Conservation (phyloP, 2,797 vertebrate species). For the Pangasius larnaudii region DNA sequence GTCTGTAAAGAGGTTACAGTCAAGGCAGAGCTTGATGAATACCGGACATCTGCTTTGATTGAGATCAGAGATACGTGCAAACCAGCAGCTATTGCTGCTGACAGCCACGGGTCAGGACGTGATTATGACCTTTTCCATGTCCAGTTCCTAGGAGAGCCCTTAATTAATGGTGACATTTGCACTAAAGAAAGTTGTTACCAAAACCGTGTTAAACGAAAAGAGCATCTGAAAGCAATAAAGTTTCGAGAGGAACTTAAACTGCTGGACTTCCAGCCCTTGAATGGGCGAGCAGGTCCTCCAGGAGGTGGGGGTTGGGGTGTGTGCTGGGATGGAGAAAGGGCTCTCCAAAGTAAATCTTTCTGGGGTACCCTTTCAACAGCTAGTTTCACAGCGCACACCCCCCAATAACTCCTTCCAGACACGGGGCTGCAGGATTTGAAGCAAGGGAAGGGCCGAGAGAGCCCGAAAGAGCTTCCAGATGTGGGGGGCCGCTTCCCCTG, state of each 20-base stretch:
- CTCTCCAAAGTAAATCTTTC: slow-evolving; percentile 66
- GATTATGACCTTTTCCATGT: slow-evolving; percentile 5
- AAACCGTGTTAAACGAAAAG: slow-evolving; percentile 35
- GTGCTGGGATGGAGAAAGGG: slow-evolving; percentile 40
- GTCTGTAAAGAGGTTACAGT: not conserved
- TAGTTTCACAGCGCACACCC: slow-evolving; percentile 62
- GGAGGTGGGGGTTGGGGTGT: slow-evolving; percentile 39
- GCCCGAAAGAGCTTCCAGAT: slow-evolving; percentile 76
- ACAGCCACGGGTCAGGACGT: slow-evolving; percentile 18
- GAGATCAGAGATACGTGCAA: slow-evolving; percentile 21
- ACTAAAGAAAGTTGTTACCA: slow-evolving; percentile 20
- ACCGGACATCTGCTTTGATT: not conserved
- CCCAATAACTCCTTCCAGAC: slow-evolving; percentile 72
- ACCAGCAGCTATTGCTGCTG: slow-evolving; percentile 20
- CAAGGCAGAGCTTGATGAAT: not conserved
- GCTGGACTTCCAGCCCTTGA: slow-evolving; percentile 51
- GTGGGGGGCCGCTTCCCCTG: slow-evolving; percentile 67
- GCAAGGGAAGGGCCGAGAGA: slow-evolving; percentile 56
- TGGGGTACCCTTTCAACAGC: slow-evolving; percentile 67
- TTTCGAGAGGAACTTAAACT: slow-evolving; percentile 49
- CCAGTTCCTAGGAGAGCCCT: not conserved
- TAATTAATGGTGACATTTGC: slow-evolving; percentile 44
- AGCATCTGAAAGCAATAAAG: slow-evolving; percentile 64
- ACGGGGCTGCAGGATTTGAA: slow-evolving; percentile 59
- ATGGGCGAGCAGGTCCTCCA: slow-evolving; percentile 48